phyloP scores from a whole-genome alignment of 2,113 vertebrate species.

The Bombycilla garrulus region DNA sequence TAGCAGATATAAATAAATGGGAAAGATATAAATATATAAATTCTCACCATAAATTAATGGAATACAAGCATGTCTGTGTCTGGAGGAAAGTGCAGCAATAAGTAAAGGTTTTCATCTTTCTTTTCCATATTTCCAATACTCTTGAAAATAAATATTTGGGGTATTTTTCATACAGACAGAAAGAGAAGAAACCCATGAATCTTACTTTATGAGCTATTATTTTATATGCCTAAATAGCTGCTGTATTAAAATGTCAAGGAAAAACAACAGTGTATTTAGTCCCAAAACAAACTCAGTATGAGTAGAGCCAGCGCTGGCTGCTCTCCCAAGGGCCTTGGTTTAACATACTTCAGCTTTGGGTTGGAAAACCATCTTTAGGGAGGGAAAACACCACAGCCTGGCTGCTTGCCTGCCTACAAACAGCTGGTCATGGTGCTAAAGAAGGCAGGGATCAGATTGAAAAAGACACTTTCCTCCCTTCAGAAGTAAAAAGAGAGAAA shows the following conservation, averaged over 20 bases:
- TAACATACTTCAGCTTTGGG: background rate
- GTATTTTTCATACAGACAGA: background rate
- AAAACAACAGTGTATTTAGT: background rate
- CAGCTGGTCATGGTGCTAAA: background rate
- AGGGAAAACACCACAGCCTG: background rate
- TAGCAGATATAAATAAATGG: background rate
- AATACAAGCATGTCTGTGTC: background rate
- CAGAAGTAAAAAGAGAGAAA: background rate
- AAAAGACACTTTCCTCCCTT: background rate
- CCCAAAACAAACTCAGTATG: background rate
- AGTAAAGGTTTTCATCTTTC: background rate
- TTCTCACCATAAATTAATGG: background rate
- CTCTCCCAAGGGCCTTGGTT: background rate
- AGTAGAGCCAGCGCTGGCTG: background rate
- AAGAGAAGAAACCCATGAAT: background rate
- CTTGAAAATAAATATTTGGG: background rate
- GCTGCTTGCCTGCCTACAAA: background rate
- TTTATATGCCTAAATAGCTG: background rate
- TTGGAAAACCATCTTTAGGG: background rate
- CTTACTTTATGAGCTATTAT: background rate
- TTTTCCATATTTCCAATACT: background rate
- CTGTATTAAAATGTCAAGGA: conserved; percentile 5
- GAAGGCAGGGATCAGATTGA: background rate
- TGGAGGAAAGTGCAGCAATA: background rate
- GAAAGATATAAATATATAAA: background rate